phyloP scores from a whole-genome alignment of 1,140 invertebrate genomes.

The Eulimnadia texana region DNA sequence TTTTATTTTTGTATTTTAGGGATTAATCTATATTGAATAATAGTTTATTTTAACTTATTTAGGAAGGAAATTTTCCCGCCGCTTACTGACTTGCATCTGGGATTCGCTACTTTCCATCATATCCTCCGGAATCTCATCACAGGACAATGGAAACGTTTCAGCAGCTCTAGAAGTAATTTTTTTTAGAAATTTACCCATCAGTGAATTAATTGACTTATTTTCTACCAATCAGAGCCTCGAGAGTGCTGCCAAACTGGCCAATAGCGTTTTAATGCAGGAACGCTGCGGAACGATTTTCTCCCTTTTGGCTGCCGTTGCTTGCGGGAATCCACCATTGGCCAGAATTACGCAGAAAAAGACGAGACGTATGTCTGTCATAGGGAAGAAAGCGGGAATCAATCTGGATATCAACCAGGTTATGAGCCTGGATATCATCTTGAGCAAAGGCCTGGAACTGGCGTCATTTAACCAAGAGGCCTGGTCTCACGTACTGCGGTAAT shows the following conservation, averaged over 20 bases:
- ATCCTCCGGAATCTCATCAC: constrained; percentile 29
- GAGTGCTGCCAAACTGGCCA: constrained; percentile 41
- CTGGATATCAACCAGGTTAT: constrained; percentile 54
- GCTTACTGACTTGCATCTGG: constrained; percentile 79
- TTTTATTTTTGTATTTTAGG: too few species aligned
- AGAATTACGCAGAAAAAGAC: neutral
- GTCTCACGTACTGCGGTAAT: constrained; percentile 76
- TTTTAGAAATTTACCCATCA: too few species aligned
- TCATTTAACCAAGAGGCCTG: constrained; percentile 82
- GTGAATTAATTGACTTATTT: constrained; percentile 37
- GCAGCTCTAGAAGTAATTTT: neutral
- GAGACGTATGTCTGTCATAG: neutral
- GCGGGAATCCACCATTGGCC: constrained; percentile 22
- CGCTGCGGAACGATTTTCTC: constrained; percentile 66
- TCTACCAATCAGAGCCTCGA: constrained; percentile 76
- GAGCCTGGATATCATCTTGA: constrained; percentile 72
- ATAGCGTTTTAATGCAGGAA: constrained; percentile 55
- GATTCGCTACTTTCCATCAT: constrained; percentile 75
- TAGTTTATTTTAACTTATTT: constrained; percentile 2
- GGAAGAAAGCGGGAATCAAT: neutral
- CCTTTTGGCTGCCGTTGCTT: constrained; percentile 58
- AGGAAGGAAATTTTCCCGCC: constrained; percentile 35
- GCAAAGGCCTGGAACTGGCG: constrained; percentile 68
- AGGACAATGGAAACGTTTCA: neutral
- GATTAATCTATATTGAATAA: neutral